phyloP scores from a whole-genome alignment of 2,113 vertebrate species.

The Coregonus clupeaformis region DNA sequence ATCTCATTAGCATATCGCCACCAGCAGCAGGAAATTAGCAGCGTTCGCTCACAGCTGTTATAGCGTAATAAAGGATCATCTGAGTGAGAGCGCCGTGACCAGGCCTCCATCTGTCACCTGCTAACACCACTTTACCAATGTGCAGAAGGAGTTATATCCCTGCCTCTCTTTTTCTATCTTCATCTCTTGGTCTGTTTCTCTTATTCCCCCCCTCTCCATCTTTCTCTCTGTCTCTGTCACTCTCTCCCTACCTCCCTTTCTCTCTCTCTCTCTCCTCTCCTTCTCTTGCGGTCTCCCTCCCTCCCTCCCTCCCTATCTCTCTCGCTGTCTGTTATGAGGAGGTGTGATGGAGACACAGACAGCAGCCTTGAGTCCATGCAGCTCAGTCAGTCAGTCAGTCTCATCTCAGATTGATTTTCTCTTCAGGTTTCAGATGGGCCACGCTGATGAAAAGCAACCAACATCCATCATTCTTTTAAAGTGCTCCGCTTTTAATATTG shows the following conservation, averaged over 20 bases:
- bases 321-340: neutral
- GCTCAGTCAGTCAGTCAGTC: conserved; percentile 3
- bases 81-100: conserved; percentile 76
- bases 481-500: neutral
- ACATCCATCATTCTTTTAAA: conserved; percentile 33
- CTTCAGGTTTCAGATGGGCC: conserved; percentile 26
- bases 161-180: neutral
- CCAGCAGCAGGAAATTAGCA: too few relatives aligned
- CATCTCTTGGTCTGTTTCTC: too few relatives aligned
- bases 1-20: conserved; percentile 15
- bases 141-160: neutral
- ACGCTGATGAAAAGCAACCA: conserved; percentile 37
- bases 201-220: neutral
- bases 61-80: conserved; percentile 90
- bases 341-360: neutral
- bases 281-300: neutral
- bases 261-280: neutral
- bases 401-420: conserved; percentile 43
- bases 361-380: conserved; percentile 23
- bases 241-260: conserved; percentile 4
- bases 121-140: conserved; percentile 71
- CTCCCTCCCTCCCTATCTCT: neutral
- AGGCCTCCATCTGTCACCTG: conserved; percentile 86
- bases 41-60: conserved; percentile 79
- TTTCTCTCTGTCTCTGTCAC: conserved; percentile 8